Evolutionary conservation across 1,140 invertebrate species (phyloP).

Genomic region (Diachasmimorpha longicaudata): DNA sequence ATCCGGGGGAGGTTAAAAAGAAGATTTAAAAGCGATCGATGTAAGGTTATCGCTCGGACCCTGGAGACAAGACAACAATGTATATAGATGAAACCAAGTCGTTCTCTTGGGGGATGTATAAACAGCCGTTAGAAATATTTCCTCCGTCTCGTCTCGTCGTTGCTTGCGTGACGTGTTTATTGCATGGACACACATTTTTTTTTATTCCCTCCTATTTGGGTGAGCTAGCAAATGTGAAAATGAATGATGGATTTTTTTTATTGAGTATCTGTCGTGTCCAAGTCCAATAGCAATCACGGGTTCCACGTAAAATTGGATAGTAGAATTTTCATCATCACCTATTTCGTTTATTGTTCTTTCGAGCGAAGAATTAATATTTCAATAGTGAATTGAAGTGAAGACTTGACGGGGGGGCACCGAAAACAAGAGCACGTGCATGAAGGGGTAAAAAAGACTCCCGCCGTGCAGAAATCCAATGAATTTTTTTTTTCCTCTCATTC

Average conservation of each 20-base stretch:
- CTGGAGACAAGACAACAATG: slow-evolving; percentile 11
- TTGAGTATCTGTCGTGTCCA: background rate
- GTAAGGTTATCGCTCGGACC: slow-evolving; percentile 5
- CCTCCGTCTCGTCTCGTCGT: background rate
- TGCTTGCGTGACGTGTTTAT: background rate
- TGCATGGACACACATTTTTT: background rate
- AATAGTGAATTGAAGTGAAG: background rate
- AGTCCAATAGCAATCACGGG: background rate
- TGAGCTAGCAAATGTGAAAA: background rate
- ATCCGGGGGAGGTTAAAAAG: background rate
- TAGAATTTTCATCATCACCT: no score
- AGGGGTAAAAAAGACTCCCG: slow-evolving; percentile 32
- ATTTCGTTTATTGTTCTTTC: background rate
- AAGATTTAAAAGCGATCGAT: slow-evolving; percentile 8
- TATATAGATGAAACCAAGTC: background rate
- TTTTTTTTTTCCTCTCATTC: background rate
- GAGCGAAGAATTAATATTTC: background rate
- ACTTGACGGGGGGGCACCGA: background rate
- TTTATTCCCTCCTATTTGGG: background rate
- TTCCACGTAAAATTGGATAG: background rate
- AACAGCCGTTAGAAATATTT: background rate
- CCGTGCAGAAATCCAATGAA: slow-evolving; percentile 26
- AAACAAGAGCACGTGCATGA: slow-evolving; percentile 13
- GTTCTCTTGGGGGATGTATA: background rate
- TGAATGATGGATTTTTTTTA: background rate